Conservation (phyloP, 2,797 vertebrate species). For the Rallus crepitans region DNA sequence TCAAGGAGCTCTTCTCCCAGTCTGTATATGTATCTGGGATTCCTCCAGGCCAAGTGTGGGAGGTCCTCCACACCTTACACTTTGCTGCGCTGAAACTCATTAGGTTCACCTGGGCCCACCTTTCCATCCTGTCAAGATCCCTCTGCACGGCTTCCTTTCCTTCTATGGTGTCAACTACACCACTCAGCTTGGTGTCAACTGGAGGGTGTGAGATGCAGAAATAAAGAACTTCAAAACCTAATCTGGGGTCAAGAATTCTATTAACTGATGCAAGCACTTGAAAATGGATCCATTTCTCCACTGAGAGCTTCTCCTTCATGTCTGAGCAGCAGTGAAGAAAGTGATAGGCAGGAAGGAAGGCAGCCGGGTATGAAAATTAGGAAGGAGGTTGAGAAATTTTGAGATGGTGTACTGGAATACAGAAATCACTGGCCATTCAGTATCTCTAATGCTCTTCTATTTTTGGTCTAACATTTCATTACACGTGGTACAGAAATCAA, state of each 20-base stretch:
- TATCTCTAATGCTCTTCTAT: background rate
- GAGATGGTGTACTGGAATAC: background rate
- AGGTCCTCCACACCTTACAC: no score
- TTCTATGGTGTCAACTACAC: no score
- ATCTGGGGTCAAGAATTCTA: background rate
- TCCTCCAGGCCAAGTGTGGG: no score
- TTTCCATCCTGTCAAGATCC: no score
- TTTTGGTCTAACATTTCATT: constrained; percentile 13
- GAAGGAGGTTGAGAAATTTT: background rate
- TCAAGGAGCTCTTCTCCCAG: no score
- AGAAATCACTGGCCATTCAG: background rate
- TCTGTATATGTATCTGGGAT: no score
- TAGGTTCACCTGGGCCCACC: no score
- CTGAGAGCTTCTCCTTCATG: no score
- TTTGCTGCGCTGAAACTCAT: no score
- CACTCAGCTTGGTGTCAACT: background rate
- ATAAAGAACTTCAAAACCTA: background rate
- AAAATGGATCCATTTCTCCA: background rate
- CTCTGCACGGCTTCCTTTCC: no score
- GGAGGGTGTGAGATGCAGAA: background rate
- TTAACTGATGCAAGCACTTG: background rate
- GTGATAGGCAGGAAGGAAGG: background rate
- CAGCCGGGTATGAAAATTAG: background rate
- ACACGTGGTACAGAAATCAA: background rate
- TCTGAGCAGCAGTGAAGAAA: background rate